phyloP scores from a whole-genome alignment of 2,888 invertebrate genomes.

The Actias luna region DNA sequence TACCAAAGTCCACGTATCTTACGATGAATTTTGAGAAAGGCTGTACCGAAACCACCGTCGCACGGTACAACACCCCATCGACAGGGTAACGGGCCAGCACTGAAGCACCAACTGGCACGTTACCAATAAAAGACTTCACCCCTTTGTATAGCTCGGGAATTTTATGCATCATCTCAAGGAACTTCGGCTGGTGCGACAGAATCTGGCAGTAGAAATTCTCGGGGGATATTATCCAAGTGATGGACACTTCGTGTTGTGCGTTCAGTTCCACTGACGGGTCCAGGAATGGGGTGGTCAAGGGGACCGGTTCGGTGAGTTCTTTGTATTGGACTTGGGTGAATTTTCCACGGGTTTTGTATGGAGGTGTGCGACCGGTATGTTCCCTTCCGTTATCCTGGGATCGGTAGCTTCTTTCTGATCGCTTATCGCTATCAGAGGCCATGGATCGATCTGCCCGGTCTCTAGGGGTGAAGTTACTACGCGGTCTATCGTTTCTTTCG shows the following conservation, averaged over 20 bases:
- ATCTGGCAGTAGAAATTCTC: constrained; percentile 86
- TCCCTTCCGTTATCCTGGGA: constrained; percentile 51
- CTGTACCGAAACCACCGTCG: constrained; percentile 82
- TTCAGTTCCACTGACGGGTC: constrained; percentile 74
- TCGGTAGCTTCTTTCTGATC: constrained; percentile 55
- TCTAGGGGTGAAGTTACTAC: constrained; percentile 63
- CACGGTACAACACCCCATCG: constrained; percentile 87
- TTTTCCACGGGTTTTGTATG: constrained; percentile 55
- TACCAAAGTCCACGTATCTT: constrained; percentile 89
- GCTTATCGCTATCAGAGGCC: constrained; percentile 51
- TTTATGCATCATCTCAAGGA: constrained; percentile 86
- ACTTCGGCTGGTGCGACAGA: constrained; percentile 74
- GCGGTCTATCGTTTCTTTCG: constrained; percentile 43
- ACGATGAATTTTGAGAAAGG: constrained; percentile 84
- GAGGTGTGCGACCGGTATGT: constrained; percentile 49
- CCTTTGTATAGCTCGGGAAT: constrained; percentile 86
- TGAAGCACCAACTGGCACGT: constrained; percentile 81
- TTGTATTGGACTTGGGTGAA: constrained; percentile 63
- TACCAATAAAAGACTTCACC: constrained; percentile 60
- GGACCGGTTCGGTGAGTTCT: constrained; percentile 68
- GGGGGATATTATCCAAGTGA: constrained; percentile 90
- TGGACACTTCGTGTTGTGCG: constrained; percentile 79
- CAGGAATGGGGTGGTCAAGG: constrained; percentile 72
- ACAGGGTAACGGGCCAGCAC: constrained; percentile 87
- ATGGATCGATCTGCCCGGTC: constrained; percentile 56